phyloP scores from a whole-genome alignment of 2,888 invertebrate genomes.

The Elysia crispata region DNA sequence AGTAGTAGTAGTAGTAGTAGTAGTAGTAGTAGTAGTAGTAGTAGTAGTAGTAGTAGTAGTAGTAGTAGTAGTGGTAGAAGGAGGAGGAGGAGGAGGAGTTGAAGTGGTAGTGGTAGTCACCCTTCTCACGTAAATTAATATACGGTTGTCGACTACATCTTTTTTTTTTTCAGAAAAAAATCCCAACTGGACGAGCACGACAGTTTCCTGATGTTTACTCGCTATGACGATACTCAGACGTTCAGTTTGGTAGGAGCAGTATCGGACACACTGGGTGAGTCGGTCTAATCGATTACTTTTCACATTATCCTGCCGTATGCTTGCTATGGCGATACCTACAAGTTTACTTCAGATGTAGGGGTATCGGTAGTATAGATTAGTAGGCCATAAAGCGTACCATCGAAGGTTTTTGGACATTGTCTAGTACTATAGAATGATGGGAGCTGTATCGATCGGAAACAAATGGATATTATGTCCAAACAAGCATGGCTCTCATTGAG shows the following conservation, averaged over 20 bases:
- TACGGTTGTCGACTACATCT: too few relatives aligned
- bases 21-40: constrained; percentile 5
- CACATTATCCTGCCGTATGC: not conserved
- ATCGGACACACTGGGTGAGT: constrained; percentile 65
- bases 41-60: constrained; percentile 5
- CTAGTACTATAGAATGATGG: too few relatives aligned
- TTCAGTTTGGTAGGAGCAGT: constrained; percentile 66
- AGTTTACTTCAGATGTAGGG: not conserved
- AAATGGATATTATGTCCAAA: too few relatives aligned
- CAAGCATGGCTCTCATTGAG: too few relatives aligned
- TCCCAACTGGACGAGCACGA: constrained; percentile 59
- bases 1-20: constrained; percentile 13
- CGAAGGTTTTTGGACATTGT: not conserved
- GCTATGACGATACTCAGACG: constrained; percentile 68
- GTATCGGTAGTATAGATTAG: not conserved
- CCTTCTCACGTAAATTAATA: too few relatives aligned
- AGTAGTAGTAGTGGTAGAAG: not conserved
- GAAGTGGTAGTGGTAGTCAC: not conserved
- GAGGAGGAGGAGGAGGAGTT: not conserved
- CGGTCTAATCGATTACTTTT: not conserved
- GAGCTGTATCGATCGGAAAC: too few relatives aligned
- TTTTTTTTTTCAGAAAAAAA: constrained; percentile 50
- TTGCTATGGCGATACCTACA: not conserved
- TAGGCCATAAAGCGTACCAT: not conserved
- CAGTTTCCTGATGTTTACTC: constrained; percentile 66